These are phyloP conservation scores for Naja naja DNA, from an alignment of 2,113 vertebrate species.

Conservation along the genomic window DNA sequence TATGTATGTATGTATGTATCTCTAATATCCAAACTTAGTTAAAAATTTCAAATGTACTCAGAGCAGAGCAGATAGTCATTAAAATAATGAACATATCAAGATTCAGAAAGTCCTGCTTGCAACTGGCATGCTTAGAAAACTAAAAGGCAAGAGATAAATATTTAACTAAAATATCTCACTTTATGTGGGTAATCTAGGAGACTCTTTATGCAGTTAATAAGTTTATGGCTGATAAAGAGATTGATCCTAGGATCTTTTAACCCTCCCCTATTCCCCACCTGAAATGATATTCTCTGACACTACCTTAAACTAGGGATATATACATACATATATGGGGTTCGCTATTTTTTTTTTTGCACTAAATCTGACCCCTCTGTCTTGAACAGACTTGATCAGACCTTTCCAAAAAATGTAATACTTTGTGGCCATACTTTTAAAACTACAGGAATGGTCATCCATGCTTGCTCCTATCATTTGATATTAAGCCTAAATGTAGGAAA, in stretches of 20 bases:
- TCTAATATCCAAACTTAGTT: background rate
- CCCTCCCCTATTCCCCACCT: background rate
- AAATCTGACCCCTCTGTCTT: background rate
- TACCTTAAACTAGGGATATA: background rate
- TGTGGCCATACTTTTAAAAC: background rate
- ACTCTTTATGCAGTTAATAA: background rate
- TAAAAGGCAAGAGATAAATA: background rate
- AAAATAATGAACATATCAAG: background rate
- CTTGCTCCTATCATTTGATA: background rate
- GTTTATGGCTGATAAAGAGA: background rate
- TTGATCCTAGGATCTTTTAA: background rate
- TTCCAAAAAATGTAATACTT: background rate
- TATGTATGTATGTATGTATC: background rate
- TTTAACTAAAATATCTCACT: background rate
- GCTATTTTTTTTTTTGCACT: background rate
- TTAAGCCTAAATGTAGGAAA: background rate
- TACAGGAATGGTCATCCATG: background rate
- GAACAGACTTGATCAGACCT: background rate
- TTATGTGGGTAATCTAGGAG: background rate
- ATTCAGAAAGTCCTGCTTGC: background rate
- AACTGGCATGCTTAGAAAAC: background rate
- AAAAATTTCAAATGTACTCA: background rate
- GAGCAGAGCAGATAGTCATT: background rate
- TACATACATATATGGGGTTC: background rate
- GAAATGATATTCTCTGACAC: background rate